Percentiles rank a stretch among this genome's conserved stretches.
Evolutionary conservation across 2,113 vertebrate genomes (phyloP).

Genomic region (Abramis brama): DNA sequence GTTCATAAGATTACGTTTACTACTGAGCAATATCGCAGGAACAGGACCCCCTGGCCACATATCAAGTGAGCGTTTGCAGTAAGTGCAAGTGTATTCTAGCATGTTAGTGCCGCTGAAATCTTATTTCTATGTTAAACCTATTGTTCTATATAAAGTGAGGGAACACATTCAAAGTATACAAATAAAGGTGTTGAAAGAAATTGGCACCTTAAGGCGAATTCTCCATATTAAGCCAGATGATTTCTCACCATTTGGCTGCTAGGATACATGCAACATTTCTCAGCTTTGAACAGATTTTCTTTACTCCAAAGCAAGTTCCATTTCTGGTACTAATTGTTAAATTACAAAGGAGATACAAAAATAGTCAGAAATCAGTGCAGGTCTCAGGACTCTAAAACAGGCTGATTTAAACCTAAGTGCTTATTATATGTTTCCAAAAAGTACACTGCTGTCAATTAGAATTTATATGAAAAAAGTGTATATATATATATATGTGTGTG

Average conservation of each 20-base stretch:
- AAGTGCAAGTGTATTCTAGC: conserved; percentile 2
- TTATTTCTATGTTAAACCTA: not conserved
- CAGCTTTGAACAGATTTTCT: conserved; percentile 9
- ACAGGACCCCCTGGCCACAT: conserved; percentile 29
- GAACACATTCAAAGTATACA: not conserved
- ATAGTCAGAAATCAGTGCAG: not conserved
- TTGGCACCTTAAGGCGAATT: not conserved
- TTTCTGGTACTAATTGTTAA: not conserved
- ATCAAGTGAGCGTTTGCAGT: conserved; percentile 1
- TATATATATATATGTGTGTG: not conserved
- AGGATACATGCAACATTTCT: conserved; percentile 19
- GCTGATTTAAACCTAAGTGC: not conserved
- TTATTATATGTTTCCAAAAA: not conserved
- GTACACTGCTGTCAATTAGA: not conserved
- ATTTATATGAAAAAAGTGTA: not conserved
- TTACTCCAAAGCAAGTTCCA: not conserved
- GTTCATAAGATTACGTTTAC: conserved; percentile 30
- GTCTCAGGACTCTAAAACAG: not conserved
- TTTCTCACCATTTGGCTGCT: not conserved
- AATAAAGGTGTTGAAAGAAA: conserved; percentile 12
- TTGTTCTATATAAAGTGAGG: conserved; percentile 15
- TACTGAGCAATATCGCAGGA: conserved; percentile 18
- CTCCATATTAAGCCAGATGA: not conserved
- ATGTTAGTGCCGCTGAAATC: not conserved
- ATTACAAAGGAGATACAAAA: not conserved